phyloP scores from a whole-genome alignment of 1,140 invertebrate genomes.

The Leptonema lineaticorne region DNA sequence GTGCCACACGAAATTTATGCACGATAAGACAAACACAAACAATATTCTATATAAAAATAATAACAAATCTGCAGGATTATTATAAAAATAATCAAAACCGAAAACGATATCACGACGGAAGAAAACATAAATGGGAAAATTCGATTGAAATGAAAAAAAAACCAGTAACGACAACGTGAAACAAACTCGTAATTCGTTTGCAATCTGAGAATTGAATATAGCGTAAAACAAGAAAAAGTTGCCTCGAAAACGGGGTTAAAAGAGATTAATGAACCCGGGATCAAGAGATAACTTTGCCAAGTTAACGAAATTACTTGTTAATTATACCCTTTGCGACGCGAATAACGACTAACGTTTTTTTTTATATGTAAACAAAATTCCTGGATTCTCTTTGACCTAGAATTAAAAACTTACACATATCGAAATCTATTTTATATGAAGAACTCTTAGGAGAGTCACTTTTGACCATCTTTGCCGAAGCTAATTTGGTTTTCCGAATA shows the following conservation, averaged over 20 bases:
- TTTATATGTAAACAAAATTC: background rate
- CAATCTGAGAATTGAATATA: background rate
- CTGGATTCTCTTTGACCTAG: background rate
- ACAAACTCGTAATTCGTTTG: background rate
- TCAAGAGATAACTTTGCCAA: background rate
- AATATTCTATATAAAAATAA: too few relatives aligned
- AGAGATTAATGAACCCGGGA: slow-evolving; percentile 6
- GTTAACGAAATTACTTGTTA: slow-evolving; percentile 2
- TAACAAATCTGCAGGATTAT: too few relatives aligned
- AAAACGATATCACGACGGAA: background rate
- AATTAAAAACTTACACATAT: background rate
- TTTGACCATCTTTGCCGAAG: too few relatives aligned
- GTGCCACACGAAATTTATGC: too few relatives aligned
- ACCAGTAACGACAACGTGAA: background rate
- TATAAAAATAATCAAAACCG: background rate
- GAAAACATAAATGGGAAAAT: background rate
- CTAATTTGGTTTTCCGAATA: too few relatives aligned
- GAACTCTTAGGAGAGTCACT: too few relatives aligned
- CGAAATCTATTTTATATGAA: background rate
- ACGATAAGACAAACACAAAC: too few relatives aligned
- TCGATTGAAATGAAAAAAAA: background rate
- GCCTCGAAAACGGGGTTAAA: background rate
- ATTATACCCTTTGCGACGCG: background rate
- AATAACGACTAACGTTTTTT: background rate
- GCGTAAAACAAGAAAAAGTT: background rate